A percentile compares a stretch with the other conserved stretches of the same genome.
Evolutionary conservation across 2,888 invertebrate genomes (phyloP).

Genomic region (Leptinotarsa tumamoca): DNA sequence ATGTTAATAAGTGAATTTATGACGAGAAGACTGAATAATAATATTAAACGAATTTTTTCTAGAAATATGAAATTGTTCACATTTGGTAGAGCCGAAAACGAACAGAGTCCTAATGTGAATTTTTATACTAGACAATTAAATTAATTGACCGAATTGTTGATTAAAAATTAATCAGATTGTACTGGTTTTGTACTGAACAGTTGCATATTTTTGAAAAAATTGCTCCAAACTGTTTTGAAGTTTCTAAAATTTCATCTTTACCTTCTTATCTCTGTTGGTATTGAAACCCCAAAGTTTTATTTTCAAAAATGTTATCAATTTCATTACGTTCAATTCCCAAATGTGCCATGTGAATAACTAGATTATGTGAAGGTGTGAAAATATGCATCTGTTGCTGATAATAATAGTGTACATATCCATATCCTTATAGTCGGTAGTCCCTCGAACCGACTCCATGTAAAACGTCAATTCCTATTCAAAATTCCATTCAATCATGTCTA

Average conservation of each 20-base stretch:
- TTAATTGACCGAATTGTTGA: slow-evolving; percentile 64
- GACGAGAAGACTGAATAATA: slow-evolving; percentile 57
- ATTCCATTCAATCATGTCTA: slow-evolving; percentile 29
- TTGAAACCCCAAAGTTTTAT: too few species aligned
- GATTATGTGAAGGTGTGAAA: slow-evolving; percentile 26
- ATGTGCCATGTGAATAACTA: slow-evolving; percentile 39
- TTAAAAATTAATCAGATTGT: slow-evolving; percentile 63
- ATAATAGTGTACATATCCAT: slow-evolving; percentile 53
- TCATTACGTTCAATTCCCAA: background rate
- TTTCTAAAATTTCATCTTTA: background rate
- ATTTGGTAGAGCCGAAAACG: slow-evolving; percentile 54
- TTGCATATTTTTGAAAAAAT: slow-evolving; percentile 31
- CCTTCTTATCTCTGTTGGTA: too few species aligned
- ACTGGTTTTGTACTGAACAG: slow-evolving; percentile 49
- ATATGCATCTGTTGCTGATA: slow-evolving; percentile 42
- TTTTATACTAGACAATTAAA: slow-evolving; percentile 61
- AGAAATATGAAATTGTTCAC: slow-evolving; percentile 47
- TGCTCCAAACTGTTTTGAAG: background rate
- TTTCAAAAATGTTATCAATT: background rate
- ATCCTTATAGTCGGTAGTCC: slow-evolving; percentile 32
- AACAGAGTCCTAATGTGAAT: slow-evolving; percentile 53
- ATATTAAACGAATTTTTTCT: slow-evolving; percentile 47
- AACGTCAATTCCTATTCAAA: slow-evolving; percentile 51
- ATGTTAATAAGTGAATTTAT: slow-evolving; percentile 52
- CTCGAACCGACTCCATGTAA: slow-evolving; percentile 40